Conservation (phyloP, 2,888 invertebrate species). For the Lamellibrachia satsuma region DNA sequence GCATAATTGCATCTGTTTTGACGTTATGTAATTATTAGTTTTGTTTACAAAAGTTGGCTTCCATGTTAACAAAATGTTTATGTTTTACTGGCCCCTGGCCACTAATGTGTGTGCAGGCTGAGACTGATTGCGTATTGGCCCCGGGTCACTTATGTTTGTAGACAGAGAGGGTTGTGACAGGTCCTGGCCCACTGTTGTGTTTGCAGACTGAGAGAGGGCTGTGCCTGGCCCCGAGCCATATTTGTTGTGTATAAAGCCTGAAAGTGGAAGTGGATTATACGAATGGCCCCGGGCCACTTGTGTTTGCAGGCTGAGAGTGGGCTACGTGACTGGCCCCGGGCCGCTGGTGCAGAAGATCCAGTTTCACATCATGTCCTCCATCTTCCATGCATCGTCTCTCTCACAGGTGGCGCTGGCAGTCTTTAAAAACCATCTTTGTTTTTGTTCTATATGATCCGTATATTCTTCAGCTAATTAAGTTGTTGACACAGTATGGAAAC, state of each 20-base stretch:
- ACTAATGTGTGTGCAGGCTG: too few relatives aligned
- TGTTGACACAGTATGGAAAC: not conserved
- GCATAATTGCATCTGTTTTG: too few relatives aligned
- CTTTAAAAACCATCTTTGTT: not conserved
- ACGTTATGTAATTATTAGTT: too few relatives aligned
- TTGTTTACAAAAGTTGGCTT: too few relatives aligned
- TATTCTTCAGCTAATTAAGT: not conserved
- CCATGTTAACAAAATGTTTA: too few relatives aligned
- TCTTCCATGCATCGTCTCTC: constrained; percentile 74
- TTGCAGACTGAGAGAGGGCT: too few relatives aligned
- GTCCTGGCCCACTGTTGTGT: too few relatives aligned
- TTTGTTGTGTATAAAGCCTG: not conserved
- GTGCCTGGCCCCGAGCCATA: too few relatives aligned
- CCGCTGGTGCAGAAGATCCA: constrained; percentile 74
- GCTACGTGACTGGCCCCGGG: constrained; percentile 78
- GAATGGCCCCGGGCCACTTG: not conserved
- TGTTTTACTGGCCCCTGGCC: too few relatives aligned
- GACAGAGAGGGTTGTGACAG: too few relatives aligned
- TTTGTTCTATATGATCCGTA: not conserved
- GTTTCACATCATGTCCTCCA: constrained; percentile 77
- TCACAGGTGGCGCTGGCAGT: constrained; percentile 70
- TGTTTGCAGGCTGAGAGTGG: constrained; percentile 72
- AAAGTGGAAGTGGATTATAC: not conserved
- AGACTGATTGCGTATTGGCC: too few relatives aligned
- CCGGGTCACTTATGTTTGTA: too few relatives aligned